phyloP scores from a whole-genome alignment of 2,113 vertebrate species.

The Thermophis baileyi region DNA sequence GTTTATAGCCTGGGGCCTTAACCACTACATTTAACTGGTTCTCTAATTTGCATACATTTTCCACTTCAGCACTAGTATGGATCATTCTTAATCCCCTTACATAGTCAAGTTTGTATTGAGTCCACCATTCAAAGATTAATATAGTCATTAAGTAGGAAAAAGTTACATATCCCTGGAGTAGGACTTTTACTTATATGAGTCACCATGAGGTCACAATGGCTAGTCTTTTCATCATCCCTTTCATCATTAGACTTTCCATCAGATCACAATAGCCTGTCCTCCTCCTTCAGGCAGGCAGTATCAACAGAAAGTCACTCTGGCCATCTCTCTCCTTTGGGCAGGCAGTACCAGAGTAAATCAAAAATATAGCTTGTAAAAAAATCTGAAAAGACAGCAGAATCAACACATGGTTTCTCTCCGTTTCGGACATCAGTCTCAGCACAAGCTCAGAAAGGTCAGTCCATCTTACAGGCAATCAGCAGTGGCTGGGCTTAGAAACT shows the following conservation, averaged over 20 bases:
- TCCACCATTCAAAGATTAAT: neutral
- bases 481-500: neutral
- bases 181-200: neutral
- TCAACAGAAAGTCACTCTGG: neutral
- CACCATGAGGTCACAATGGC: neutral
- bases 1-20: neutral
- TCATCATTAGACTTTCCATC: neutral
- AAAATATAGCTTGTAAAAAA: neutral
- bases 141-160: neutral
- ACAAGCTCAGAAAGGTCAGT: neutral
- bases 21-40: neutral
- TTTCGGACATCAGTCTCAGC: neutral
- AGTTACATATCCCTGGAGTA: neutral
- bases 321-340: neutral
- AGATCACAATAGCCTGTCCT: neutral
- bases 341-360: neutral
- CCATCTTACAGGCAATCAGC: neutral
- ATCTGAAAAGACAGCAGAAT: neutral
- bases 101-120: neutral
- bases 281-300: neutral
- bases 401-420: neutral
- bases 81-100: neutral
- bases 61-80: neutral
- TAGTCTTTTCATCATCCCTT: neutral
- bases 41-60: neutral